phyloP scores from a whole-genome alignment of 1,140 invertebrate species.

The Drosophila burlai region DNA sequence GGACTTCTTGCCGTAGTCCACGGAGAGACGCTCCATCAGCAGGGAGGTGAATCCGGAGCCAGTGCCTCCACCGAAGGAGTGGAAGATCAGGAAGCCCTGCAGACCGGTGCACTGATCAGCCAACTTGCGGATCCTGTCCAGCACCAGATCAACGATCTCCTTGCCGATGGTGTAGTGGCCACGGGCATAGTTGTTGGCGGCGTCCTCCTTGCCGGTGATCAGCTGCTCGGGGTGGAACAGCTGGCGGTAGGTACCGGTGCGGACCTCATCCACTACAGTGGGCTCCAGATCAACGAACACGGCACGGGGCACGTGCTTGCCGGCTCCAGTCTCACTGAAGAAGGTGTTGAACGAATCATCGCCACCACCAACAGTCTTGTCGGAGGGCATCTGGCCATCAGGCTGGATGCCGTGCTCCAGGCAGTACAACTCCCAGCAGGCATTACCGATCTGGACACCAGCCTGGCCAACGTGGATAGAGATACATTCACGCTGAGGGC shows the following conservation, averaged over 20 bases:
- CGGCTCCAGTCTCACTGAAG: slow-evolving; percentile 95
- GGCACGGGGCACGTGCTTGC: slow-evolving; percentile 94
- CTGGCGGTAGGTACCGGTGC: slow-evolving; percentile 93
- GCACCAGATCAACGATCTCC: slow-evolving; percentile 93
- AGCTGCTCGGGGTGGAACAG: slow-evolving; percentile 95
- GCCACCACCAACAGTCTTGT: slow-evolving; percentile 89
- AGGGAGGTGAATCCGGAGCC: slow-evolving; percentile 95
- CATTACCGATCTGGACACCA: slow-evolving; percentile 91
- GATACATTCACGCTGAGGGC: slow-evolving; percentile 87
- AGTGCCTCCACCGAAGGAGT: slow-evolving; percentile 95
- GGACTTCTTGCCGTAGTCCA: slow-evolving; percentile 95
- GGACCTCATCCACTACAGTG: slow-evolving; percentile 94
- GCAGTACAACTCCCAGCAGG: slow-evolving; percentile 88
- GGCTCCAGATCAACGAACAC: slow-evolving; percentile 95
- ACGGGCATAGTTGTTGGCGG: slow-evolving; percentile 95
- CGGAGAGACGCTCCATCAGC: slow-evolving; percentile 94
- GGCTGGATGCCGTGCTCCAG: slow-evolving; percentile 93
- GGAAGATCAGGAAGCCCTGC: slow-evolving; percentile 96
- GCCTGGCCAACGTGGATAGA: slow-evolving; percentile 90
- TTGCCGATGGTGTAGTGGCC: slow-evolving; percentile 97
- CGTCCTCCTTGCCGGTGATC: slow-evolving; percentile 95
- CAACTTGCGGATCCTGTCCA: slow-evolving; percentile 92
- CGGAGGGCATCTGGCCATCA: slow-evolving; percentile 91
- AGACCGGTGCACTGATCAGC: slow-evolving; percentile 94
- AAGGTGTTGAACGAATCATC: slow-evolving; percentile 94